These are phyloP conservation scores for Sebastes matsubarae DNA, from an alignment of 2,797 vertebrate genomes.

Conservation along the genomic window DNA sequence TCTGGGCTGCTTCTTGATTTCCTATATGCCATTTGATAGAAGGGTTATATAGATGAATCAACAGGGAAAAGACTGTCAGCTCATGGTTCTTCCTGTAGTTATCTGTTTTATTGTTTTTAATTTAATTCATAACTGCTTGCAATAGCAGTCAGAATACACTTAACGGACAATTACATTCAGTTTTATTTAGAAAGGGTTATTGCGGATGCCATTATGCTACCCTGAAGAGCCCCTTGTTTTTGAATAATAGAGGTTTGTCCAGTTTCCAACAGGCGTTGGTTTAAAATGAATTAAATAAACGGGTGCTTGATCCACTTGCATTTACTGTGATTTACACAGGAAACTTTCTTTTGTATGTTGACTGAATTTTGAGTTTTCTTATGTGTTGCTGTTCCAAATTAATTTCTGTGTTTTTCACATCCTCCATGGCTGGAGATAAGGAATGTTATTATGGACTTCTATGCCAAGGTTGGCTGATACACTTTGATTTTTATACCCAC, in stretches of 20 bases:
- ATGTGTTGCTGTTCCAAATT: background rate
- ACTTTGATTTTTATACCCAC: background rate
- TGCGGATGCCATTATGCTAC: too few species aligned
- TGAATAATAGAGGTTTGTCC: background rate
- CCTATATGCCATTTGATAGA: background rate
- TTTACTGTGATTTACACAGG: background rate
- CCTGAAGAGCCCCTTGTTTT: background rate
- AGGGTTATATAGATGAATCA: background rate
- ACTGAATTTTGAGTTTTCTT: background rate
- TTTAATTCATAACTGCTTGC: background rate
- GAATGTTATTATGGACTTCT: background rate
- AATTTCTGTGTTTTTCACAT: background rate
- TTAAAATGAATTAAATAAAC: background rate
- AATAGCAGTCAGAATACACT: background rate
- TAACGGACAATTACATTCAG: background rate
- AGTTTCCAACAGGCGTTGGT: background rate
- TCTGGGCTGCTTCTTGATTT: background rate
- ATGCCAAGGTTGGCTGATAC: background rate
- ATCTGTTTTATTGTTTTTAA: background rate
- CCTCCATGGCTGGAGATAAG: background rate
- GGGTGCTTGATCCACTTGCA: background rate
- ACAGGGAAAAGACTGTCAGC: background rate
- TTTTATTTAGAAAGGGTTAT: background rate
- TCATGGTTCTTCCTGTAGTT: background rate
- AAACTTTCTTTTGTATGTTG: background rate